phyloP scores from a whole-genome alignment of 1,140 invertebrate genomes.

The Psix sp. region DNA sequence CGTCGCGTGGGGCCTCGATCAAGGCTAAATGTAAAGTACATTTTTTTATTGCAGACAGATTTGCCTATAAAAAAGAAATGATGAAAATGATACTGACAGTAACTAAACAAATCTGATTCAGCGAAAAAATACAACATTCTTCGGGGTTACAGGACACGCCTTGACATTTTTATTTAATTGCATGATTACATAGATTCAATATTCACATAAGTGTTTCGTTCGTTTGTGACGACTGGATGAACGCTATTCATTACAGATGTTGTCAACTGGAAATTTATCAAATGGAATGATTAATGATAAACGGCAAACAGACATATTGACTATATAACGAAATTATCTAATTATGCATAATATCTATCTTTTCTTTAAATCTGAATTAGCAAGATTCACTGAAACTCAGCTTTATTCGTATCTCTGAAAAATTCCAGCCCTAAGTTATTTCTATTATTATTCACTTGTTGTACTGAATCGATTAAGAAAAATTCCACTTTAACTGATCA shows the following conservation, averaged over 20 bases:
- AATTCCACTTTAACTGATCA: too few species aligned
- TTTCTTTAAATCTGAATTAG: too few species aligned
- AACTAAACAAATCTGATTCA: slow-evolving; percentile 17
- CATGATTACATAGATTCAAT: slow-evolving; percentile 45
- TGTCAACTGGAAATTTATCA: too few species aligned
- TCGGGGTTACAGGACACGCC: slow-evolving; percentile 22
- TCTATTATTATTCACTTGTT: too few species aligned
- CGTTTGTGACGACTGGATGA: slow-evolving; percentile 35
- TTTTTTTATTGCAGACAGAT: slow-evolving; percentile 26
- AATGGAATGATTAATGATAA: slow-evolving; percentile 42
- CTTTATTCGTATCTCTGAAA: too few species aligned
- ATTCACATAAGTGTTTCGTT: slow-evolving; percentile 14
- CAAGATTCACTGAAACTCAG: too few species aligned
- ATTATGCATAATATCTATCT: too few species aligned
- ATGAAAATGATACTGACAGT: slow-evolving; percentile 37
- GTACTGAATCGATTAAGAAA: too few species aligned
- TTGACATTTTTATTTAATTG: slow-evolving; percentile 37
- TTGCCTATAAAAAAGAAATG: slow-evolving; percentile 33
- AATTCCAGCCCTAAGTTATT: too few species aligned
- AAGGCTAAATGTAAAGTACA: slow-evolving; percentile 53
- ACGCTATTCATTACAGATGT: too few species aligned
- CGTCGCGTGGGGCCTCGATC: slow-evolving; percentile 66
- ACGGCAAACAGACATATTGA: slow-evolving; percentile 6
- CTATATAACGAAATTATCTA: slow-evolving; percentile 6
- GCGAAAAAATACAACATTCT: slow-evolving; percentile 14